Conservation (phyloP, 2,113 vertebrate species). For the Talpa occidentalis region DNA sequence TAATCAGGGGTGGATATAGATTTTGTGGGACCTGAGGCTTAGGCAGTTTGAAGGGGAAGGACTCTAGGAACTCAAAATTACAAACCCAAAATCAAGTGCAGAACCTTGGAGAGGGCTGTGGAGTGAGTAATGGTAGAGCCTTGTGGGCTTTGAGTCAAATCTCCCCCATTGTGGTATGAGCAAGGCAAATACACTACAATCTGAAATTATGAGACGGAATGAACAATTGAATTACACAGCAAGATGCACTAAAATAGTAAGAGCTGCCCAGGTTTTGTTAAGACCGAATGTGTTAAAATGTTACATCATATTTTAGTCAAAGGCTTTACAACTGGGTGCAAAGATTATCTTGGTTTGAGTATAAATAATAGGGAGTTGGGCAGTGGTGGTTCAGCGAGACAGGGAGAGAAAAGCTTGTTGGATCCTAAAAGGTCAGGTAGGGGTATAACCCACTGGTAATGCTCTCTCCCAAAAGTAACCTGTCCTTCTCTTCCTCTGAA, state of each 20-base stretch:
- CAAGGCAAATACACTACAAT: too few relatives aligned
- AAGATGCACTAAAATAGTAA: too few relatives aligned
- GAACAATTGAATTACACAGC: too few relatives aligned
- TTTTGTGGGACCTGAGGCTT: not conserved
- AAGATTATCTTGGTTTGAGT: not conserved
- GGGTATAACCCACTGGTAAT: not conserved
- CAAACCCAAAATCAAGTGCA: not conserved
- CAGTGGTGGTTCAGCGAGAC: not conserved
- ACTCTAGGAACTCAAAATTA: conserved; percentile 10
- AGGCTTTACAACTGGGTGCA: not conserved
- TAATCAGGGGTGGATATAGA: not conserved
- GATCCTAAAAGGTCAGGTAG: not conserved
- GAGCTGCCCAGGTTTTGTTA: not conserved
- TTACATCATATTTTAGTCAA: not conserved
- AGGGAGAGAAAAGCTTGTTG: not conserved
- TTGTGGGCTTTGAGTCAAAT: not conserved
- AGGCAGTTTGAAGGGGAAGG: not conserved
- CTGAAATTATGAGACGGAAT: too few relatives aligned
- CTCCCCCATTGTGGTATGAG: not conserved
- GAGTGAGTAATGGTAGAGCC: not conserved
- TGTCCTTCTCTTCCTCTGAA: not conserved
- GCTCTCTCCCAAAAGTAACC: not conserved
- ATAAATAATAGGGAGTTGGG: not conserved
- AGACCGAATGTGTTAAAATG: not conserved
- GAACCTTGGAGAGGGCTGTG: not conserved